phyloP scores from a whole-genome alignment of 2,797 vertebrate genomes.

The Labeo calbasu region DNA sequence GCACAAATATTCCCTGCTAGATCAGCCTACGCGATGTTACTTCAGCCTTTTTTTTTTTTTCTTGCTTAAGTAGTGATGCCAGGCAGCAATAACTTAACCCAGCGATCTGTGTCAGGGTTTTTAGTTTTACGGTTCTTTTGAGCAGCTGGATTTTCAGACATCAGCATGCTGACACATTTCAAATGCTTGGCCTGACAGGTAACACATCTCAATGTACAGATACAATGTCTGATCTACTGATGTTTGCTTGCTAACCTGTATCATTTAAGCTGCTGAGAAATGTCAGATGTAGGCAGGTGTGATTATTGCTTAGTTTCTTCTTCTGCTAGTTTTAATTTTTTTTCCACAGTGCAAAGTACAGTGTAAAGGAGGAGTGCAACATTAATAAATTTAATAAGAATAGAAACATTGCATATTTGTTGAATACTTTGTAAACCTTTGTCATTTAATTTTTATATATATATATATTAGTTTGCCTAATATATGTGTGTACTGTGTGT shows the following conservation, averaged over 20 bases:
- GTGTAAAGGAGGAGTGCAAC: neutral
- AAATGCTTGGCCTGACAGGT: conserved; percentile 49
- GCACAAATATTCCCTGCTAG: conserved; percentile 31
- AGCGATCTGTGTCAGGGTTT: conserved; percentile 55
- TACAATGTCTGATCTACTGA: neutral
- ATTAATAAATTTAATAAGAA: neutral
- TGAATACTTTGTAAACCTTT: no score
- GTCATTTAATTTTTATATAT: no score
- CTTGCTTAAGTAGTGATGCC: conserved; percentile 53
- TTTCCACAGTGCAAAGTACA: neutral
- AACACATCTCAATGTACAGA: conserved; percentile 25
- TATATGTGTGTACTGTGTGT: no score
- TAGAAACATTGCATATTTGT: no score
- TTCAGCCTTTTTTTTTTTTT: conserved; percentile 57
- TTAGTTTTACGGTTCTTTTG: conserved; percentile 44
- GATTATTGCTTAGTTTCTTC: neutral
- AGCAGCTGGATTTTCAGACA: conserved; percentile 56
- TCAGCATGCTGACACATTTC: conserved; percentile 36
- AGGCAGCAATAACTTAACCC: conserved; percentile 49
- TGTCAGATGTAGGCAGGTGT: neutral
- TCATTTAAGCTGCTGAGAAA: neutral
- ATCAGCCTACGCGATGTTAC: conserved; percentile 37
- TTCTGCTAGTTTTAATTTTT: neutral
- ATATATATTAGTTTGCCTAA: no score
- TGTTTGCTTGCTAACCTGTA: conserved; percentile 26